phyloP scores from a whole-genome alignment of 2,888 invertebrate genomes.

The Lasius platythorax region DNA sequence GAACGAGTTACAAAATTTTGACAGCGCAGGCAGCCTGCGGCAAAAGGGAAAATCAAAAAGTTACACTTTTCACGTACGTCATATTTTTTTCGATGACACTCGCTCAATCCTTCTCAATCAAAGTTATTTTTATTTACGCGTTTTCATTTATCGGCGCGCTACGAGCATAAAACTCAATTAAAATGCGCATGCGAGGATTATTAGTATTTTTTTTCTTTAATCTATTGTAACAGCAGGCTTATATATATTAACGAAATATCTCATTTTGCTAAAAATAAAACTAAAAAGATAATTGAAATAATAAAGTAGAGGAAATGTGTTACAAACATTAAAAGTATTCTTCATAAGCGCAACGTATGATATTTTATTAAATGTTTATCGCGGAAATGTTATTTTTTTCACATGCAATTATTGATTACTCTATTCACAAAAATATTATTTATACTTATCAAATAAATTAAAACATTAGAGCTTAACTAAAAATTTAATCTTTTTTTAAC shows the following conservation, averaged over 20 bases:
- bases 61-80: constrained; percentile 50
- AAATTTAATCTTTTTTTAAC: not conserved
- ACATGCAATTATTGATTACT: not conserved
- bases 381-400: not conserved
- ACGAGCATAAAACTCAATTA: constrained; percentile 15
- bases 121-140: constrained; percentile 42
- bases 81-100: constrained; percentile 54
- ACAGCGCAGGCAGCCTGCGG: constrained; percentile 30
- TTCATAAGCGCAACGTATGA: not conserved
- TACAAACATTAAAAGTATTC: not conserved
- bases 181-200: constrained; percentile 5
- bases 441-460: not conserved
- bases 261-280: not conserved
- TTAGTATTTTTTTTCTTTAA: not conserved
- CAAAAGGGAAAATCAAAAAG: constrained; percentile 49
- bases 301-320: not conserved
- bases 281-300: not conserved
- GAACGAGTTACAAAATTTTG: constrained; percentile 40
- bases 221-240: not conserved
- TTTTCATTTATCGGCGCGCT: constrained; percentile 33
- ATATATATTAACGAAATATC: not conserved
- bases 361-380: not conserved
- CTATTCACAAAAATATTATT: constrained; percentile 1
- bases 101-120: constrained; percentile 46
- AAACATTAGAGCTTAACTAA: not conserved